Evolutionary conservation across 2,797 vertebrate genomes (phyloP).

Genomic region (Fratercula arctica): DNA sequence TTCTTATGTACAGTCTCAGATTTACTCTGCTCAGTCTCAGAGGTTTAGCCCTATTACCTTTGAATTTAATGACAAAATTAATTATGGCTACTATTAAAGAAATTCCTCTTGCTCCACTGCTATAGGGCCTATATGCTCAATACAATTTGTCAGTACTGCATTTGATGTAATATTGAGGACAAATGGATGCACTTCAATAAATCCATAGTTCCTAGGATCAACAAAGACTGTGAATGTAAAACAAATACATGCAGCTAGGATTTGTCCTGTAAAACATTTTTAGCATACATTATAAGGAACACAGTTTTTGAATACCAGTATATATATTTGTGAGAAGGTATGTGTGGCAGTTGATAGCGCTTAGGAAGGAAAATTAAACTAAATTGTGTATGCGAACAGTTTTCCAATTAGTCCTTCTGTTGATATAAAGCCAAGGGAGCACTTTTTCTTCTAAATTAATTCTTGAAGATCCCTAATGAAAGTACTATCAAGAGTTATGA

Average conservation of each 20-base stretch:
- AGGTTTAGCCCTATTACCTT: background rate
- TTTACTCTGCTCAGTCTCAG: background rate
- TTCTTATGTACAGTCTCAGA: background rate
- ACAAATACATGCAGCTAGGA: background rate
- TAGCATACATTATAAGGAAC: background rate
- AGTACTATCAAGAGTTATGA: background rate
- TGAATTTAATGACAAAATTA: background rate
- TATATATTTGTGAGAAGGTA: background rate
- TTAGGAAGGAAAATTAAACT: background rate
- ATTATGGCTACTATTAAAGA: background rate
- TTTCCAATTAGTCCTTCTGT: background rate
- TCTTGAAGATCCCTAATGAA: background rate
- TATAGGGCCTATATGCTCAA: background rate
- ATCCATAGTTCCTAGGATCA: background rate
- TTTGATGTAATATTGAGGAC: background rate
- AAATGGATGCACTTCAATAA: background rate
- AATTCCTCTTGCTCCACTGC: background rate
- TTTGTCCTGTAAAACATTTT: background rate
- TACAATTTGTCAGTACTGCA: background rate
- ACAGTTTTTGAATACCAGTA: background rate
- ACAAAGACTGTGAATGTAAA: background rate
- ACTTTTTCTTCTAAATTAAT: background rate
- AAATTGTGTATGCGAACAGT: background rate
- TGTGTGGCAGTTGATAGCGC: background rate
- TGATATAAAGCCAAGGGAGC: background rate